phyloP scores from a whole-genome alignment of 1,140 invertebrate genomes.

The Drosophila elegans region DNA sequence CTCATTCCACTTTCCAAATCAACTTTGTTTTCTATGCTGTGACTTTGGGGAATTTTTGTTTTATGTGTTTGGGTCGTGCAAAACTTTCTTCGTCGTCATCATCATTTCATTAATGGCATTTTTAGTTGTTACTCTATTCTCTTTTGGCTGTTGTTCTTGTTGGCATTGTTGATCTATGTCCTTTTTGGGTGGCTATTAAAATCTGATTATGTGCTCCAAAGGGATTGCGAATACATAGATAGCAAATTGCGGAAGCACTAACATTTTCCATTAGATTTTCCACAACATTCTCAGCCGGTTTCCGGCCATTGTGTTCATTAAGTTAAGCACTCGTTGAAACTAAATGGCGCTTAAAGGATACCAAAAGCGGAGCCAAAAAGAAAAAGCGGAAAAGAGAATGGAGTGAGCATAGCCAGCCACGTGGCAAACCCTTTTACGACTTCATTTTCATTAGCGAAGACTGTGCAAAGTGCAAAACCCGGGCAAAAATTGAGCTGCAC shows the following conservation, averaged over 20 bases:
- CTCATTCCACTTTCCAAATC: constrained; percentile 7
- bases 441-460: constrained; percentile 50
- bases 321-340: constrained; percentile 50
- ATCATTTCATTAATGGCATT: constrained; percentile 66
- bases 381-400: neutral
- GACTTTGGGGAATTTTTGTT: constrained; percentile 63
- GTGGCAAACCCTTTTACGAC: constrained; percentile 56
- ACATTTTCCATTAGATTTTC: constrained; percentile 45
- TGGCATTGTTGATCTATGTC: constrained; percentile 56
- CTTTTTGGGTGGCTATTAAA: constrained; percentile 63
- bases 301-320: constrained; percentile 49
- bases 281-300: constrained; percentile 19
- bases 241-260: constrained; percentile 18
- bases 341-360: constrained; percentile 58
- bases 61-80: constrained; percentile 69
- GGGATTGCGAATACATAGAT: constrained; percentile 33
- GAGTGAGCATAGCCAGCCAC: constrained; percentile 20
- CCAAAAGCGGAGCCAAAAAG: constrained; percentile 7
- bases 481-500: constrained; percentile 16
- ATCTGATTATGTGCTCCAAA: constrained; percentile 59
- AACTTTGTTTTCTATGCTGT: constrained; percentile 43
- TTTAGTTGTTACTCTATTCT: constrained; percentile 55
- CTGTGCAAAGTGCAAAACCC: constrained; percentile 37
- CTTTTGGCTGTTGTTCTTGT: constrained; percentile 14
- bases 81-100: constrained; percentile 56